Conservation (phyloP, 1,140 invertebrate genomes). For the Lordiphosa mommai region DNA sequence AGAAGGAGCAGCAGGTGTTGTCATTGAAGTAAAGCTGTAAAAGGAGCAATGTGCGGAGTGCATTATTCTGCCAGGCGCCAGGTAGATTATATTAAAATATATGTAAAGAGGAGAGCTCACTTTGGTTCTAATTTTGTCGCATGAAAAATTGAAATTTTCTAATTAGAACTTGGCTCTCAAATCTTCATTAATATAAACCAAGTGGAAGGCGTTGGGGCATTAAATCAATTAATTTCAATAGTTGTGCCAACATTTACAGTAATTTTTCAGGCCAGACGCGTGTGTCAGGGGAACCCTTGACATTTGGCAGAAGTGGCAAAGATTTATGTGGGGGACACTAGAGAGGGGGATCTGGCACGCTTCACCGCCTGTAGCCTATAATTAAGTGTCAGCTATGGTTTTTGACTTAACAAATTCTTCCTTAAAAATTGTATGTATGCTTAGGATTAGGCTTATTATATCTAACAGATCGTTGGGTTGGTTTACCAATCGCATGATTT, state of each 20-base stretch:
- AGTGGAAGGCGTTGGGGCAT: slow-evolving; percentile 35
- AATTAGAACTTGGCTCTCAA: slow-evolving; percentile 63
- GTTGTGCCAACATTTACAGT: slow-evolving; percentile 67
- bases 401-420: slow-evolving; percentile 72
- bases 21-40: slow-evolving; percentile 37
- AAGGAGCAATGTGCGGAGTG: slow-evolving; percentile 26
- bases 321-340: slow-evolving; percentile 45
- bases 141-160: slow-evolving; percentile 63
- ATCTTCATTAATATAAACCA: slow-evolving; percentile 69
- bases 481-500: slow-evolving; percentile 56
- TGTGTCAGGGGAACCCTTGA: slow-evolving; percentile 29
- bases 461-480: slow-evolving; percentile 1
- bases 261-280: slow-evolving; percentile 49
- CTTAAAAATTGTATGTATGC: slow-evolving; percentile 28
- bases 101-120: slow-evolving; percentile 10
- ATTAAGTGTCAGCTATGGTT: slow-evolving; percentile 72
- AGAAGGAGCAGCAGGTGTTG: slow-evolving; percentile 37
- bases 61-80: slow-evolving; percentile 31
- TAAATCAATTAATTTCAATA: slow-evolving; percentile 77
- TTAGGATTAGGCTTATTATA: slow-evolving; percentile 6
- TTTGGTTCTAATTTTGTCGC: slow-evolving; percentile 39
- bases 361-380: slow-evolving; percentile 55
- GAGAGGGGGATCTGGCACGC: slow-evolving; percentile 33
- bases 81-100: slow-evolving; percentile 72
- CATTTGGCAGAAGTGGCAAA: slow-evolving; percentile 21